These are phyloP conservation scores for Nothura maculosa DNA, from an alignment of 2,797 vertebrate genomes.

Conservation along the genomic window DNA sequence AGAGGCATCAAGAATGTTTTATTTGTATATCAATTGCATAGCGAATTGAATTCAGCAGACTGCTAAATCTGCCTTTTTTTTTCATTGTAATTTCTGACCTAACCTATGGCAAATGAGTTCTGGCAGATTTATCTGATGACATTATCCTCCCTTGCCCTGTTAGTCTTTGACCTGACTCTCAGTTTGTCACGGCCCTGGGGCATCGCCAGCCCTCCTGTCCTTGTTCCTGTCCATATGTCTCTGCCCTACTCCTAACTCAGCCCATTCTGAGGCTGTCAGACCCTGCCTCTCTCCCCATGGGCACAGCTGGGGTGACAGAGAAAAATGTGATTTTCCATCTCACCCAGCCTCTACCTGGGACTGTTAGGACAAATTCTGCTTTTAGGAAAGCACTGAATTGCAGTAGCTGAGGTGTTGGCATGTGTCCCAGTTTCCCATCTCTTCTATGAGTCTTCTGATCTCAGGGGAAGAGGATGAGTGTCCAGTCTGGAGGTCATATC, in stretches of 20 bases:
- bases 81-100: neutral
- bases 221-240: no score
- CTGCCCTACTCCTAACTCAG: no score
- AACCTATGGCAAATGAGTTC: neutral
- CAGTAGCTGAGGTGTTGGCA: neutral
- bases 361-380: neutral
- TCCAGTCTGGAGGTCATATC: neutral
- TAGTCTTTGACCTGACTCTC: neutral
- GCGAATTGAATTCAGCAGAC: neutral
- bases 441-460: neutral
- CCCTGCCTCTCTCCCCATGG: neutral
- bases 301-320: neutral
- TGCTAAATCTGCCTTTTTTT: neutral
- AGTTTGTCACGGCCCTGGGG: neutral
- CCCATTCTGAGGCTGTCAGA: rapidly evolving
- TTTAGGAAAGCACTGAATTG: neutral
- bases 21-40: slow-evolving; percentile 9
- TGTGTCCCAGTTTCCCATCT: neutral
- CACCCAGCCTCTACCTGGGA: neutral
- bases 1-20: neutral
- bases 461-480: neutral
- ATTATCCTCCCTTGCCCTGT: neutral
- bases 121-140: neutral
- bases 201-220: neutral
- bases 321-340: neutral